Percentiles rank a stretch among this genome's conserved stretches.
These are phyloP conservation scores for Bufo gargarizans DNA, from an alignment of 2,113 vertebrate genomes.

Conservation along the genomic window DNA sequence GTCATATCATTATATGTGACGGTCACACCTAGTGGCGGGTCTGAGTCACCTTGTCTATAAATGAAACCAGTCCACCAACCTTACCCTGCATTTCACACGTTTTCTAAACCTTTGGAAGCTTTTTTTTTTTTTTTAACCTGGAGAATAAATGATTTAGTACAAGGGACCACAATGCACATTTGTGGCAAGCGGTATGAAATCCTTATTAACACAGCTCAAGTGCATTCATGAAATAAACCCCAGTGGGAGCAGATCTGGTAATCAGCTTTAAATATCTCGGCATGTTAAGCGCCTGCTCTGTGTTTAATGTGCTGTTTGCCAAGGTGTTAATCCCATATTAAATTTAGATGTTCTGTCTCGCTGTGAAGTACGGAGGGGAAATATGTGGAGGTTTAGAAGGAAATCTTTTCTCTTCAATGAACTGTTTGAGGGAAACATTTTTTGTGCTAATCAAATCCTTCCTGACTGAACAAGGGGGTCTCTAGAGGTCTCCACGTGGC, in stretches of 20 bases:
- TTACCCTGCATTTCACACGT: neutral
- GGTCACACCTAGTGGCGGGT: neutral
- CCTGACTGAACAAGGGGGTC: neutral
- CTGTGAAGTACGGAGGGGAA: slow-evolving; percentile 1
- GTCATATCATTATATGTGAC: no score
- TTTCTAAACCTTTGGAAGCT: neutral
- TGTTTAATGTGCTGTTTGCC: slow-evolving; percentile 16
- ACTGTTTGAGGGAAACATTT: neutral
- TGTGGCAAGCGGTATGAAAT: slow-evolving; percentile 64
- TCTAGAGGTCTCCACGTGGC: neutral
- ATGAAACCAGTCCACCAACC: neutral
- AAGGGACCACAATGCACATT: slow-evolving; percentile 64
- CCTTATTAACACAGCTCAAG: slow-evolving; percentile 67
- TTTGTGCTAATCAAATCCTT: neutral
- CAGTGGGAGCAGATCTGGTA: slow-evolving; percentile 67
- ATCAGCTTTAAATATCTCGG: slow-evolving; percentile 71
- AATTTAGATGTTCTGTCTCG: slow-evolving; percentile 33
- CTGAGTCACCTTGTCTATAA: neutral
- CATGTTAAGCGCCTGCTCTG: slow-evolving; percentile 63
- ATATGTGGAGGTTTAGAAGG: neutral
- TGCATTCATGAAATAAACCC: slow-evolving; percentile 65
- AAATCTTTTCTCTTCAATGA: neutral
- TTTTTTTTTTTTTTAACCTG: neutral
- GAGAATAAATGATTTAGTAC: slow-evolving; percentile 37
- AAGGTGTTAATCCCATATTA: slow-evolving; percentile 48